Base-by-base conservation (phyloP, 2,888 invertebrate genomes). In the Tridacna crocea region DNA sequence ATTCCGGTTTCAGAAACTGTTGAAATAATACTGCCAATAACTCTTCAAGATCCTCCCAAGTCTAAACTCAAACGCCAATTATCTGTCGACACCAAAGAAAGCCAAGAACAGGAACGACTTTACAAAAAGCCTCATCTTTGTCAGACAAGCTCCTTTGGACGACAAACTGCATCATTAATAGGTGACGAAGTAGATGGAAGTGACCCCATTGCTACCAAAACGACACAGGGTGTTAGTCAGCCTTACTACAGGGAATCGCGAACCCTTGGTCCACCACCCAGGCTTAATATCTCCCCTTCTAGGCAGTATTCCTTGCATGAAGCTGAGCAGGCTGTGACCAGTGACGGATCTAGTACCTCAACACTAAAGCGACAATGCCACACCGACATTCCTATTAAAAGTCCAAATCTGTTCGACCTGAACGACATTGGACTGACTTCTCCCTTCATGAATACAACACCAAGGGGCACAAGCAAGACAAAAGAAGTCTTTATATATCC, bases 41-140 rank as follows among this genome's bases (percentile, higher is more conserved):
- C 82, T n/a, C 75, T 88, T 15, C 84, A 87, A 78, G 89, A 88
- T 79, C 88, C 89, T 13, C 84, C 88, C 15, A 87, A 88, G 68
- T 75, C 83, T 1, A 88, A 87, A 70, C 55, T 88, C 8, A 89
- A 89, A 68, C 84, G 89, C 0, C 89, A 89, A 61, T 72, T 88
- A 0, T 88, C 88, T 0, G 84, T 86, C 17, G 88, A 87, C 17
- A 86, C 88, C 0, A 77, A 61, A 11, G 89, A 89, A n/a, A 27
- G 68, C 36, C 75, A 79, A 0, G 86, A 86, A 19, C 63, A 61
- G 12, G 48, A 63, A n/a, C 72, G 86, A 47, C 48, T 79, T 6
- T 72, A 51, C 66, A 86, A 86, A 75, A 80, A 79, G 70, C 75
- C 60, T 19, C 63, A 68, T 27, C 26, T 73, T 3, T 55, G 24